Evolutionary conservation across 2,113 vertebrate species (phyloP).

Genomic region (Campylomormyrus tamandua): DNA sequence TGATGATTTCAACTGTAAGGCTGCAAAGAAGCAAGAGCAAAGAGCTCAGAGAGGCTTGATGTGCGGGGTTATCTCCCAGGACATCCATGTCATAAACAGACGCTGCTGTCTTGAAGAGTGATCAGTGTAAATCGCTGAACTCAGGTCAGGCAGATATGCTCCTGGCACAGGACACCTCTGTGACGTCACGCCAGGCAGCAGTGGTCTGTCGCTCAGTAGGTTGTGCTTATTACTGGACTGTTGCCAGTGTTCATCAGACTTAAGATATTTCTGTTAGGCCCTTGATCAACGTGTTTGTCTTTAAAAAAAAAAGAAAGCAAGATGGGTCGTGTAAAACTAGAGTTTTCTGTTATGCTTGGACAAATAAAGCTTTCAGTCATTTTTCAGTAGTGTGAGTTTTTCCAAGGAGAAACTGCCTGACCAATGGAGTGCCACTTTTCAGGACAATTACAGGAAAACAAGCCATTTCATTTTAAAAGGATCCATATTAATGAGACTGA

Average conservation of each 20-base stretch:
- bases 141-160: background rate
- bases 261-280: background rate
- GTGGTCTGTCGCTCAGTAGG: background rate
- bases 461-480: conserved; percentile 8
- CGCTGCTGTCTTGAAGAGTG: background rate
- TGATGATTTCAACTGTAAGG: background rate
- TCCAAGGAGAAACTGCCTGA: background rate
- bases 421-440: background rate
- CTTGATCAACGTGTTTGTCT: background rate
- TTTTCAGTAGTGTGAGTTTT: background rate
- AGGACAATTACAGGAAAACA: background rate
- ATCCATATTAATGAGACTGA: conserved; percentile 16
- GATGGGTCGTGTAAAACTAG: background rate
- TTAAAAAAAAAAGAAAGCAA: background rate
- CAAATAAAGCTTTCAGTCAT: background rate
- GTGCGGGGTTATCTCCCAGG: background rate
- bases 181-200: background rate
- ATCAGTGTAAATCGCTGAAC: background rate
- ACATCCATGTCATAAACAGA: background rate
- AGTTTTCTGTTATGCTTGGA: background rate
- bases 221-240: background rate
- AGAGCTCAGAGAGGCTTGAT: background rate
- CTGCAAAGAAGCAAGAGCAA: background rate
- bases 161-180: background rate
- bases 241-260: background rate